Base-by-base conservation (phyloP, 2,888 invertebrate genomes). In the Patella caerulea region DNA sequence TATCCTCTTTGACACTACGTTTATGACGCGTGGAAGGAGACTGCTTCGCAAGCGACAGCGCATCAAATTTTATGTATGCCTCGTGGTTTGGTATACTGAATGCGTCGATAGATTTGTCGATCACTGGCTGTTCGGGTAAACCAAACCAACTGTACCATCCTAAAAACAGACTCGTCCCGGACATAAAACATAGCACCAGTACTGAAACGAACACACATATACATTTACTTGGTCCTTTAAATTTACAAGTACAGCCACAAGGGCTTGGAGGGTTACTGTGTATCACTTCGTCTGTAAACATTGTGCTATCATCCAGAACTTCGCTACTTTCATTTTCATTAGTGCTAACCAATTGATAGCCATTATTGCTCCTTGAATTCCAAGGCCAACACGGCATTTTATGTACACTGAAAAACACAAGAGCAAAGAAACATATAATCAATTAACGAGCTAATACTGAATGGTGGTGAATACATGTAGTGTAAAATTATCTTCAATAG, bases 1-100 rank as follows among this genome's bases (percentile, higher is more conserved):
- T 14, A 14, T 19, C 24, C 65, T 24, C 24, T 65, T 65, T n/a
- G 24, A 24, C 14, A 65, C 24, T 24, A 2, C 65, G 65, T 65
- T 65, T 65, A 14, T 24, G 65, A 12, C 65, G 34, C 53, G 29
- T 56, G 69, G 19, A 9, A 1, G 55, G n/a, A 54, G 54, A 78
- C 56, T 79, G 82, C 71, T 81, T 78, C 3, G 86, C 87, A 9
- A 83, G 74, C 70, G 86, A 81, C 29, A 89, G 78, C 4, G 89
- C 88, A 53, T 87, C 87, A 75, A 83, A 87, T 72, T 87, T 79
- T 52, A 83, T 78, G 12, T 88, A 88, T 2, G 86, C 89, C 72
- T 85, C 77, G 77, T 90, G 90, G 75, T 89, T 86, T 53, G 90
- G 90, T 81, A 90, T 90, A 75, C 84, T 84, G 79, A 90, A 90